Base-by-base conservation (phyloP, 2,113 vertebrate genomes). In the Setophaga petechia region DNA sequence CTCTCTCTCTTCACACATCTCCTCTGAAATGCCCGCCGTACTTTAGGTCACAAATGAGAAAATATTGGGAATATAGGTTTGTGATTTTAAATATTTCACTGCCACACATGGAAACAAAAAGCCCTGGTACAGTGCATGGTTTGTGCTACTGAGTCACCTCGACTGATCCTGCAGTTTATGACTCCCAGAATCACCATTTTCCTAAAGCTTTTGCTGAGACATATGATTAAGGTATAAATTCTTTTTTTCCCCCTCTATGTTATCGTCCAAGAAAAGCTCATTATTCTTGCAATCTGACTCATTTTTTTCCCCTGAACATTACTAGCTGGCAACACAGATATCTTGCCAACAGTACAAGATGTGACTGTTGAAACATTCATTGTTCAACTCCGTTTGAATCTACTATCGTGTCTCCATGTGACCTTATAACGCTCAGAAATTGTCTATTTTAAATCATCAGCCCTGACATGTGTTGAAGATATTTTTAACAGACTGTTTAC, bases 401-500 rank as follows among this genome's bases (percentile, higher is more conserved):
- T 81, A 83, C 84, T 90, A 78, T 74, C 73, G 1, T 1, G 4
- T 87, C 86, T 89, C 87, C 74, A 61, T 24, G 73, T 30, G 63
- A 90, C 92, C 90, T 93, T 96, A 68, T 54, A 74, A 75, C 8
- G 27, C 86, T 89, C 83, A 89, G 79, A 94, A 93, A 69, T 65
- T 57, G 74, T 67, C 95, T 93, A 89, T 94, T 95, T 92, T 87
- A 95, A 94, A 88, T 89, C 84, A 67, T 14, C 1, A 3, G 72
- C 81, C 54, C 79, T 28, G 87, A 87, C 82, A 93, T 87, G 71
- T 59, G 83, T 62, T 73, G 51, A 77, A 52, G 94, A 81, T 97
- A 96, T 96, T 96, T 96, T 96, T 94, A 96, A 93, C 93, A 94
- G 58, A 43, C 55, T 90, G 87, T 94, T 97, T 96, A 97, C 91